Percentiles rank a stretch among this genome's conserved stretches.
These are phyloP conservation scores for Drosophila pandora DNA, from an alignment of 1,140 invertebrate species.

Conservation along the genomic window DNA sequence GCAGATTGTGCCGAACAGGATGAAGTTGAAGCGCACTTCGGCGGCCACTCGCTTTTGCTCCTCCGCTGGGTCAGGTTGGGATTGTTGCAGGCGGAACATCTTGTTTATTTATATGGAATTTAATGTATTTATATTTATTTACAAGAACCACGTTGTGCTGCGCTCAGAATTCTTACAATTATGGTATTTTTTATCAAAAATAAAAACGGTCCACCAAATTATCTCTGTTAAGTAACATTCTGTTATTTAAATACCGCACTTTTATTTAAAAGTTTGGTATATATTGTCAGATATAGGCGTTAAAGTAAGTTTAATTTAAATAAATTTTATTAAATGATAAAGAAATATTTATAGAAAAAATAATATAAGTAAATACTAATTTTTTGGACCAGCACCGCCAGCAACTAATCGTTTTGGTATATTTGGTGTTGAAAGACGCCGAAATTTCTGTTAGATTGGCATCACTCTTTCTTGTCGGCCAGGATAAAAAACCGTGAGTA, in stretches of 20 bases:
- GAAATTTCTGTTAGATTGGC: background rate
- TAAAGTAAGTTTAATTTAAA: background rate
- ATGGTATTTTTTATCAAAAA: too few species aligned
- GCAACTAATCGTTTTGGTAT: too few species aligned
- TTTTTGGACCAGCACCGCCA: background rate
- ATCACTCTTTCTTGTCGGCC: background rate
- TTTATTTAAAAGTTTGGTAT: too few species aligned
- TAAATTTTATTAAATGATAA: background rate
- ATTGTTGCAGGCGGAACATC: conserved; percentile 79
- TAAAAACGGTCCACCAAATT: too few species aligned
- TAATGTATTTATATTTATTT: conserved; percentile 22
- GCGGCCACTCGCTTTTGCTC: conserved; percentile 70
- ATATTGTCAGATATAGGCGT: too few species aligned
- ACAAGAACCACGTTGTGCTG: conserved; percentile 25
- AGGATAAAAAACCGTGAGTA: conserved; percentile 60
- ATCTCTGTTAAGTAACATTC: background rate
- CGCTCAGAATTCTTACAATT: background rate
- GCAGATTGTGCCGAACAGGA: conserved; percentile 64
- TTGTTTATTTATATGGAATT: background rate
- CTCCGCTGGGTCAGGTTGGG: conserved; percentile 80
- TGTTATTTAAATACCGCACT: background rate
- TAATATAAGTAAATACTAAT: background rate
- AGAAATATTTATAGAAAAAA: background rate
- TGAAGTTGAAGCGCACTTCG: conserved; percentile 72
- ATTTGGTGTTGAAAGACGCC: background rate